Conservation (phyloP, 2,113 vertebrate genomes). For the Aegithalos caudatus region DNA sequence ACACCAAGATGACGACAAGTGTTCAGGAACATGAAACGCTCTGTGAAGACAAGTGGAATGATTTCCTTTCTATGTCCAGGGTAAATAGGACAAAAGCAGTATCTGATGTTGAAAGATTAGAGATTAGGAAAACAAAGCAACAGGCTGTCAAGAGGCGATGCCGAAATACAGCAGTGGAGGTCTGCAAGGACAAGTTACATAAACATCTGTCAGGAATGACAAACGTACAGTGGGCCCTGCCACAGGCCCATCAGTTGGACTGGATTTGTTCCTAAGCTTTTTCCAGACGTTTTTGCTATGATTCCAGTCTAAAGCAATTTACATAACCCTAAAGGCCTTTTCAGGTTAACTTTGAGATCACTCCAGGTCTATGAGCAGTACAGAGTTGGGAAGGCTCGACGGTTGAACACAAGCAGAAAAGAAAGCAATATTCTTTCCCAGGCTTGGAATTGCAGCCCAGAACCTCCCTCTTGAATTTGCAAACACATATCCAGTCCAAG, state of each 20-base stretch:
- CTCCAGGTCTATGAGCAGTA: not conserved
- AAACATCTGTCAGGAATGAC: constrained; percentile 50
- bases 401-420: not conserved
- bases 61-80: not conserved
- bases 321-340: constrained; percentile 42
- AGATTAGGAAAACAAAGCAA: not conserved
- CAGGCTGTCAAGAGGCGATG: not conserved
- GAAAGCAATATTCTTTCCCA: constrained; percentile 19
- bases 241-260: not conserved
- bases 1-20: rapidly evolving
- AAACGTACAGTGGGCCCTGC: not conserved
- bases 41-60: not conserved
- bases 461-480: not conserved
- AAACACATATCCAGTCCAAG: not conserved
- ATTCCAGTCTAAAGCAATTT: constrained; percentile 4
- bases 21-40: not conserved
- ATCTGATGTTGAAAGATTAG: not conserved
- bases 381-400: not conserved
- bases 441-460: constrained; percentile 29
- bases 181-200: constrained; percentile 15
- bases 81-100: not conserved
- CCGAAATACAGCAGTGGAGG: not conserved
- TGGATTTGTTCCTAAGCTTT: constrained; percentile 9
- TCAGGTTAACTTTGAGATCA: constrained; percentile 57
- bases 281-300: not conserved